Percentiles rank a stretch among this genome's conserved stretches.
These are phyloP conservation scores for Stenurella melanura DNA, from an alignment of 2,888 invertebrate genomes.

Conservation along the genomic window DNA sequence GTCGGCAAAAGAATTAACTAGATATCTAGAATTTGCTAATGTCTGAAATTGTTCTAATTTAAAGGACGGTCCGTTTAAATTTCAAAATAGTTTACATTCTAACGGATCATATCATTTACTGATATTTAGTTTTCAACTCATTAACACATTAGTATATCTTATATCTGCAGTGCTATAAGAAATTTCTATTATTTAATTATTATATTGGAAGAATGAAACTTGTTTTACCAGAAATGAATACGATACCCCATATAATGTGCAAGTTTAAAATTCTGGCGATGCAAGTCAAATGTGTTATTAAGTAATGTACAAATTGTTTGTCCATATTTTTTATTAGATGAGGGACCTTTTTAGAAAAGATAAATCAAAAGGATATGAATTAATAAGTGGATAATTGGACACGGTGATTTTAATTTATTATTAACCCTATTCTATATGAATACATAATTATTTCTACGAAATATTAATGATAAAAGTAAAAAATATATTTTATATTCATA, in stretches of 20 bases:
- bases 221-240: neutral
- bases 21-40: too few relatives aligned
- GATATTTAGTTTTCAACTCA: neutral
- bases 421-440: neutral
- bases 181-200: neutral
- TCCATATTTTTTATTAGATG: neutral
- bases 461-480: neutral
- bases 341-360: neutral
- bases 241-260: neutral
- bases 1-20: too few relatives aligned
- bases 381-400: neutral
- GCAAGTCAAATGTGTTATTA: neutral
- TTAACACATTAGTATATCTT: too few relatives aligned
- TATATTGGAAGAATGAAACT: neutral
- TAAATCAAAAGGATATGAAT: neutral
- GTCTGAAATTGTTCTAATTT: too few relatives aligned
- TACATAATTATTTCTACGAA: constrained; percentile 1
- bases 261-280: neutral
- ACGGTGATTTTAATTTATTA: neutral
- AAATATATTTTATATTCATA: constrained; percentile 7
- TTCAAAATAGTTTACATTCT: too few relatives aligned
- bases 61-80: too few relatives aligned
- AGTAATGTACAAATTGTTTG: neutral
- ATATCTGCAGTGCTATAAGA: too few relatives aligned
- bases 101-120: neutral